Conservation (phyloP, 2,113 vertebrate genomes). For the Trichomycterus rosablanca region DNA sequence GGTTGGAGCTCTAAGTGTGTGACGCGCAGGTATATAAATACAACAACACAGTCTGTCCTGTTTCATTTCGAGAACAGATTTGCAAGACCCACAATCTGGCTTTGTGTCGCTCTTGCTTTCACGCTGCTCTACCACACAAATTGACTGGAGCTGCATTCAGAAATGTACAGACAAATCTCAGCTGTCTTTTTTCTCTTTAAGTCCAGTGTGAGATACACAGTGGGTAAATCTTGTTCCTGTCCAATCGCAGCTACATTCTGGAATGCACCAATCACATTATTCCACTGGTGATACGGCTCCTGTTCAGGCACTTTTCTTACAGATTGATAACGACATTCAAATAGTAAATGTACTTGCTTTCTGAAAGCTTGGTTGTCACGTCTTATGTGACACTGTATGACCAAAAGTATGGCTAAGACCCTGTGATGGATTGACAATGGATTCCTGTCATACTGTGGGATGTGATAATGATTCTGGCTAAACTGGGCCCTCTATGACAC, state of each 20-base stretch:
- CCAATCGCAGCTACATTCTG: conserved; percentile 6
- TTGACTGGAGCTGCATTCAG: conserved; percentile 21
- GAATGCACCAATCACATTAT: too few species aligned
- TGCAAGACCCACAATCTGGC: conserved; percentile 5
- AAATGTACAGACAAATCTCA: conserved; percentile 1
- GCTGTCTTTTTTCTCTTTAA: conserved; percentile 9
- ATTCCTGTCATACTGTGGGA: too few species aligned
- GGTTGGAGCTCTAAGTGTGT: conserved; percentile 1
- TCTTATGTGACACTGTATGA: too few species aligned
- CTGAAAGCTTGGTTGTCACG: too few species aligned
- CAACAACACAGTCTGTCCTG: not conserved
- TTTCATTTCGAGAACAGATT: not conserved
- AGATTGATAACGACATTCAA: too few species aligned
- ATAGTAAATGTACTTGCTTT: too few species aligned
- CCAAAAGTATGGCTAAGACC: too few species aligned
- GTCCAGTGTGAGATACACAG: conserved; percentile 1
- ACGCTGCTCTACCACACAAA: not conserved
- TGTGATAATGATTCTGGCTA: too few species aligned
- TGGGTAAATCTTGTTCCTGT: conserved; percentile 2
- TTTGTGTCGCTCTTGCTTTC: not conserved
- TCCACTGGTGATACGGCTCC: too few species aligned
- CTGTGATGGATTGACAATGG: too few species aligned
- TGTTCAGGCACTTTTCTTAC: too few species aligned
- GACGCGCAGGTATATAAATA: conserved; percentile 6
- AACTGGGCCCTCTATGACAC: too few species aligned